Percentiles rank a stretch among this genome's conserved stretches.
Conservation (phyloP, 2,113 vertebrate species). For the Myrmecophaga tridactyla region DNA sequence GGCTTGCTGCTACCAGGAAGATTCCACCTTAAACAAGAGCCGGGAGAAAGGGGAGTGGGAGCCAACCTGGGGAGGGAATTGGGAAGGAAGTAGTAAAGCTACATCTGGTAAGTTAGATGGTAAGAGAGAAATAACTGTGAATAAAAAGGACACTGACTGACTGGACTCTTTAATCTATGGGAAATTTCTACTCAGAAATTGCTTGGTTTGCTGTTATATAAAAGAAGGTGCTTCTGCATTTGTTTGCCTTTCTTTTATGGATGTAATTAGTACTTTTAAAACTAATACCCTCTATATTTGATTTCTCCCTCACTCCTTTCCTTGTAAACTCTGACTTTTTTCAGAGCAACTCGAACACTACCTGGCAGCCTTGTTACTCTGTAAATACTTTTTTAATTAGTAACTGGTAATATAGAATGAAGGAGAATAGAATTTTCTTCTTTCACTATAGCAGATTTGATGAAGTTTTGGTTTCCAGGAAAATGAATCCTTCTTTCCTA, state of each 20-base stretch:
- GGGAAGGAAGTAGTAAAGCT: background rate
- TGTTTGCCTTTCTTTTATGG: background rate
- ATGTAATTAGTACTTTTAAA: background rate
- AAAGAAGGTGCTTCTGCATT: background rate
- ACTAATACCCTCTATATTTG: background rate
- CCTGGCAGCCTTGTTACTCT: background rate
- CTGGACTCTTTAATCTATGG: background rate
- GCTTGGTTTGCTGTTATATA: background rate
- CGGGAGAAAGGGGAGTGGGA: background rate
- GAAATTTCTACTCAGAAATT: background rate
- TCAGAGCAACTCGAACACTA: background rate
- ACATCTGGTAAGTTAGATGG: background rate
- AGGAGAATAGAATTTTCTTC: background rate
- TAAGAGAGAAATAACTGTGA: background rate
- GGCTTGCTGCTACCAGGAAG: background rate
- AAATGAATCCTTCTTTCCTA: background rate
- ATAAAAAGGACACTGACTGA: background rate
- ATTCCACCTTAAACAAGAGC: background rate
- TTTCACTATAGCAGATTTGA: background rate
- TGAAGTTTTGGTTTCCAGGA: background rate
- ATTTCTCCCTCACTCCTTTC: background rate
- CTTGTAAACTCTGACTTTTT: background rate
- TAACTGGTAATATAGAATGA: background rate
- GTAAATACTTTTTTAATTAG: background rate
- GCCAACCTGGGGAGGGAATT: background rate